These are phyloP conservation scores for Eutolmus rufibarbis DNA, from an alignment of 2,888 invertebrate genomes.

Conservation along the genomic window DNA sequence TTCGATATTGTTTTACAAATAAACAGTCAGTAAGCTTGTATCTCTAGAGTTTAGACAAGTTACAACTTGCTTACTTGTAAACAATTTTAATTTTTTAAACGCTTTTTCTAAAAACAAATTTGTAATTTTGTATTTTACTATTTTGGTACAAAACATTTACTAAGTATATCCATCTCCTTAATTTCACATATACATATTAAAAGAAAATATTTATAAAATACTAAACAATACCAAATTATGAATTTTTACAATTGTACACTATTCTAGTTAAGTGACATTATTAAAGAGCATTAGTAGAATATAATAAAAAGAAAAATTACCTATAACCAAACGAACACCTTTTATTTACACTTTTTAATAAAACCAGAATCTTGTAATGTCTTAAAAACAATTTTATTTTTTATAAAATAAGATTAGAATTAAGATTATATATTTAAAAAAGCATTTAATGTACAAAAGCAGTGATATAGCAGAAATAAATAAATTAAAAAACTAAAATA, in stretches of 20 bases:
- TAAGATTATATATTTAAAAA: neutral
- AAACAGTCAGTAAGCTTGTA: neutral
- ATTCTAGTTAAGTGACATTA: neutral
- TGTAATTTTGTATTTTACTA: no score
- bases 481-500: neutral
- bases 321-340: neutral
- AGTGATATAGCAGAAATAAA: neutral
- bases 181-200: no score
- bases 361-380: neutral
- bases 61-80: neutral
- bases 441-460: slow-evolving; percentile 14
- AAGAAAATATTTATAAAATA: no score
- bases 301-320: neutral
- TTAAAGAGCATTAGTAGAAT: neutral
- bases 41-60: neutral
- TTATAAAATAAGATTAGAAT: neutral
- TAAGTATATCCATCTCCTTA: no score
- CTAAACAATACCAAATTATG: no score
- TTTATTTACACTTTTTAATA: neutral
- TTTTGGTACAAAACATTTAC: no score
- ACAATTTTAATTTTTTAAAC: neutral
- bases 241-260: neutral
- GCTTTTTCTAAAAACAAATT: no score
- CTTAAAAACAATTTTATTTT: neutral
- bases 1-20: neutral